Percentiles rank a stretch among this genome's conserved stretches.
Conservation (phyloP, 1,140 invertebrate genomes). For the Sarcophaga peregrina region DNA sequence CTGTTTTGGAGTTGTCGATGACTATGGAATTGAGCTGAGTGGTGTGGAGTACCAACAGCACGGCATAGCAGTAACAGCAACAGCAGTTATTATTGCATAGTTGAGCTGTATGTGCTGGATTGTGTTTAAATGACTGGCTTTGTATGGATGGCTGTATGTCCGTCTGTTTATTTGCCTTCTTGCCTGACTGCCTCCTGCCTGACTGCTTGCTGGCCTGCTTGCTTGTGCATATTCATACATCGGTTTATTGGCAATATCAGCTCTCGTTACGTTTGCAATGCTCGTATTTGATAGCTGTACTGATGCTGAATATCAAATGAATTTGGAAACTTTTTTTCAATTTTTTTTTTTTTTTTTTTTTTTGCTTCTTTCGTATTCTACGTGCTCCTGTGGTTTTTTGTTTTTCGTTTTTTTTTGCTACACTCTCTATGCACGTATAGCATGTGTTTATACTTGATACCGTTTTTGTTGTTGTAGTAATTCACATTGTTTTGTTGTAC, state of each 20-base stretch:
- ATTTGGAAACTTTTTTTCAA: neutral
- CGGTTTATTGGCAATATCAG: conserved; percentile 38
- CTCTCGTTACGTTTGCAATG: conserved; percentile 36
- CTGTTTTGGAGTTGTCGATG: too few species aligned
- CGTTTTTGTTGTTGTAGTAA: neutral
- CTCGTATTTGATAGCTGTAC: conserved; percentile 39
- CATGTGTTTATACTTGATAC: neutral
- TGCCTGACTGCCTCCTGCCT: conserved; percentile 20
- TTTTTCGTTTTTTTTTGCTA: neutral
- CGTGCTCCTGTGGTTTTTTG: conserved; percentile 26
- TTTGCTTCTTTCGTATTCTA: conserved; percentile 32
- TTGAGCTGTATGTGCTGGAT: neutral
- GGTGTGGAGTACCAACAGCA: too few species aligned
- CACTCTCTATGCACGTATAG: conserved; percentile 10
- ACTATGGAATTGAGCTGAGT: neutral
- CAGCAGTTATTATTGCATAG: conserved; percentile 13
- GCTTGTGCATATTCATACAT: conserved; percentile 23
- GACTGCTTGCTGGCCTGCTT: too few species aligned
- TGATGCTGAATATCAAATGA: conserved; percentile 38
- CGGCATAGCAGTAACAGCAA: too few species aligned
- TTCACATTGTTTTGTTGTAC: conserved; percentile 11
- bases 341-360: conserved; percentile 4
- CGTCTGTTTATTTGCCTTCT: conserved; percentile 20
- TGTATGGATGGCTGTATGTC: conserved; percentile 18
- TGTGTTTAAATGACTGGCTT: neutral